A percentile compares a stretch with the other conserved stretches of the same genome.
phyloP scores from a whole-genome alignment of 2,888 invertebrate genomes.

The Xanthorhoe designata region DNA sequence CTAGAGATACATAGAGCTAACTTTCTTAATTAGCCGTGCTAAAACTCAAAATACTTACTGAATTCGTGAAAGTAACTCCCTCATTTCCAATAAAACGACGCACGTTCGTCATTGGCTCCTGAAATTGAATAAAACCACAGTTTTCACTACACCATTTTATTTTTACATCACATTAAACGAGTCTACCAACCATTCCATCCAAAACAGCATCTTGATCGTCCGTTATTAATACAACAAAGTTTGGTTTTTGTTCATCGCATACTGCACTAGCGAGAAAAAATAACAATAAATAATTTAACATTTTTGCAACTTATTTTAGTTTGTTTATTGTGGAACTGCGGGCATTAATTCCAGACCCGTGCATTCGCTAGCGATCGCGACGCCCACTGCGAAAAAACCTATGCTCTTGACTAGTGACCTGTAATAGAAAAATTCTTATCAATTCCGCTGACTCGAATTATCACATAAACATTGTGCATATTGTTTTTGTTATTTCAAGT shows the following conservation, averaged over 20 bases:
- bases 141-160: constrained; percentile 65
- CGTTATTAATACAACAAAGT: constrained; percentile 92
- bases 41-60: constrained; percentile 84
- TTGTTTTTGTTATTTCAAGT: constrained; percentile 13
- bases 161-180: constrained; percentile 41
- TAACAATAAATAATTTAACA: constrained; percentile 74
- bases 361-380: constrained; percentile 92
- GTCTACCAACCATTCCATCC: constrained; percentile 89
- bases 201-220: constrained; percentile 95
- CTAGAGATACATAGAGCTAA: background rate
- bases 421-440: constrained; percentile 65
- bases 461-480: constrained; percentile 14
- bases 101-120: constrained; percentile 89
- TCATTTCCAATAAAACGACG: constrained; percentile 85
- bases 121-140: constrained; percentile 64
- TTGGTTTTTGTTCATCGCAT: constrained; percentile 78
- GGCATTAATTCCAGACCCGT: constrained; percentile 91
- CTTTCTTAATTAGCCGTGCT: background rate
- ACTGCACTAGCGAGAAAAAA: constrained; percentile 54
- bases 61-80: constrained; percentile 90
- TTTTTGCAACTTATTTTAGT: constrained; percentile 55
- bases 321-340: constrained; percentile 75
- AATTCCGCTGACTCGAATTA: constrained; percentile 24
- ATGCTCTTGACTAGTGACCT: constrained; percentile 94
- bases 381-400: constrained; percentile 91